Evolutionary conservation across 2,113 vertebrate genomes (phyloP).

Genomic region (human): DNA sequence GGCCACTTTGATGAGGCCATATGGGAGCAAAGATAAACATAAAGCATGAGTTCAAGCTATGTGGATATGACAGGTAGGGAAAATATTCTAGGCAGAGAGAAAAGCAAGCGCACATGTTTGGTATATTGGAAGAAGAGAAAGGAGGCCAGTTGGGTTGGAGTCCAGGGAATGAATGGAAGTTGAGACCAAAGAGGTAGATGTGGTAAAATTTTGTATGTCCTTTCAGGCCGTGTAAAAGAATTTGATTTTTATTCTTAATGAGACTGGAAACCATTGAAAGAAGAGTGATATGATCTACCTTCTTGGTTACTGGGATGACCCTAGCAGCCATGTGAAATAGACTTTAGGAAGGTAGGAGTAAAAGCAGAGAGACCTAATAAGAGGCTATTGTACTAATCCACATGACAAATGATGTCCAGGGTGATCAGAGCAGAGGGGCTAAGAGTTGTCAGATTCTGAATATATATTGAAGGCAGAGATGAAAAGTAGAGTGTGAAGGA

Average conservation of each 20-base stretch:
- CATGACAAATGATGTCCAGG: background rate
- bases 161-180: background rate
- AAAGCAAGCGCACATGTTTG: background rate
- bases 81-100: background rate
- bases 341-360: background rate
- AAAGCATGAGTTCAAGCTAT: background rate
- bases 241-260: background rate
- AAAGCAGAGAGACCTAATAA: background rate
- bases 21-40: background rate
- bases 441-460: background rate
- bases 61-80: background rate
- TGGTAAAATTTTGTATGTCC: background rate
- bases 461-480: background rate
- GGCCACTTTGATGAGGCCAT: background rate
- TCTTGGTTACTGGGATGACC: background rate
- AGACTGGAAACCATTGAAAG: background rate
- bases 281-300: background rate
- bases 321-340: background rate
- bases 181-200: background rate
- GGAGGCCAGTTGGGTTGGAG: background rate
- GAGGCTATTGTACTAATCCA: background rate
- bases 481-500: background rate
- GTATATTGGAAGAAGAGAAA: background rate
- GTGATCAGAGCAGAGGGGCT: background rate
- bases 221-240: background rate